Evolutionary conservation across 2,113 vertebrate species (phyloP).

Genomic region (Engystomops pustulosus): DNA sequence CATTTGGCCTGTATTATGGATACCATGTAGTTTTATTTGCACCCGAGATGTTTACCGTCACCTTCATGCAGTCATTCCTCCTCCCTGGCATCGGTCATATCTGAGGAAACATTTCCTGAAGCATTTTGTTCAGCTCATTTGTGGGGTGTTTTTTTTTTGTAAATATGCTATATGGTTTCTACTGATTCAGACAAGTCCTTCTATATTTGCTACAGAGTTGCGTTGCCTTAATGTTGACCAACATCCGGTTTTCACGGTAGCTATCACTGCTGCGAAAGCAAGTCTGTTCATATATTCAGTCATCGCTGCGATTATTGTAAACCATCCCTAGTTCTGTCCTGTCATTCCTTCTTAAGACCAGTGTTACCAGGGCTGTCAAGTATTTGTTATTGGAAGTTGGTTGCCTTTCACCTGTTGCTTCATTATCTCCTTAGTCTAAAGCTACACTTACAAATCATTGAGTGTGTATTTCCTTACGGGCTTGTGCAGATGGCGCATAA

Average conservation of each 20-base stretch:
- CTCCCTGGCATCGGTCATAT: neutral
- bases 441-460: too few relatives aligned
- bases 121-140: neutral
- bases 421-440: too few relatives aligned
- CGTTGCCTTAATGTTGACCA: slow-evolving; percentile 19
- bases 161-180: neutral
- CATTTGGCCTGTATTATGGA: neutral
- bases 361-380: neutral
- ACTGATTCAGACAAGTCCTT: neutral
- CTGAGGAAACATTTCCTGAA: neutral
- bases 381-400: neutral
- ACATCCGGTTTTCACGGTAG: neutral
- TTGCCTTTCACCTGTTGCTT: neutral
- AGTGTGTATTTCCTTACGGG: too few relatives aligned
- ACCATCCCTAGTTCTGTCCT: neutral
- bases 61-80: slow-evolving; percentile 11
- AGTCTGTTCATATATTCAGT: neutral
- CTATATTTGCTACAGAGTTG: neutral
- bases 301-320: neutral
- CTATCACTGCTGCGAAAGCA: neutral
- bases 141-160: slow-evolving; percentile 9
- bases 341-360: neutral
- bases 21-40: neutral
- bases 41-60: neutral
- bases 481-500: too few relatives aligned